Conservation (phyloP, 2,888 invertebrate genomes). For the Melanostoma mellinum region DNA sequence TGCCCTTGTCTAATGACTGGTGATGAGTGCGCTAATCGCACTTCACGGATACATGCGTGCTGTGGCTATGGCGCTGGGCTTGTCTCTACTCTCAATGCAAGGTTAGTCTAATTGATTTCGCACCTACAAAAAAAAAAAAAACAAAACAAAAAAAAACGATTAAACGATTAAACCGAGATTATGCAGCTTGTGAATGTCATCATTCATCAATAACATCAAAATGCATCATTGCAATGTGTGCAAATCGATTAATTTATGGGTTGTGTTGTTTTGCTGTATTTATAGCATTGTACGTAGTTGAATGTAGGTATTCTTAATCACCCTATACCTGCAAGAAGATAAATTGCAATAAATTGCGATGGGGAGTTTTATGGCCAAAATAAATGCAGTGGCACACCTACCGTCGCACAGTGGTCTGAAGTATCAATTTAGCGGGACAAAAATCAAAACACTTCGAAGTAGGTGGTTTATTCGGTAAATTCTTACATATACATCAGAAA, state of each 20-base stretch:
- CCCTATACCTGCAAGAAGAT: not conserved
- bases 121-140: constrained; percentile 3
- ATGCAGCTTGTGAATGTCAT: constrained; percentile 1
- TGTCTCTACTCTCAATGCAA: constrained; percentile 28
- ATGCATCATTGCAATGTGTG: constrained; percentile 2
- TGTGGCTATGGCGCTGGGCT: not conserved
- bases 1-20: constrained; percentile 47
- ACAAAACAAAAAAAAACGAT: not conserved
- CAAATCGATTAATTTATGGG: constrained; percentile 24
- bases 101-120: constrained; percentile 41
- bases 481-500: too few species aligned
- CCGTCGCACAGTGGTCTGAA: constrained; percentile 2
- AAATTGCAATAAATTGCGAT: constrained; percentile 34
- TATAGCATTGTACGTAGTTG: constrained; percentile 16
- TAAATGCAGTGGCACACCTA: constrained; percentile 42
- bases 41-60: constrained; percentile 49
- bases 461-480: too few species aligned
- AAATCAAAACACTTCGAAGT: too few species aligned
- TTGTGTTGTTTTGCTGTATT: not conserved
- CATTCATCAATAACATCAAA: constrained; percentile 19
- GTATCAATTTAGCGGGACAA: too few species aligned
- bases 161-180: constrained; percentile 7
- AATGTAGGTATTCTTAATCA: not conserved
- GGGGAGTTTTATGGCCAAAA: constrained; percentile 25
- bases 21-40: constrained; percentile 37